Evolutionary conservation across 2,113 vertebrate species (phyloP).

Genomic region (Lynx canadensis): DNA sequence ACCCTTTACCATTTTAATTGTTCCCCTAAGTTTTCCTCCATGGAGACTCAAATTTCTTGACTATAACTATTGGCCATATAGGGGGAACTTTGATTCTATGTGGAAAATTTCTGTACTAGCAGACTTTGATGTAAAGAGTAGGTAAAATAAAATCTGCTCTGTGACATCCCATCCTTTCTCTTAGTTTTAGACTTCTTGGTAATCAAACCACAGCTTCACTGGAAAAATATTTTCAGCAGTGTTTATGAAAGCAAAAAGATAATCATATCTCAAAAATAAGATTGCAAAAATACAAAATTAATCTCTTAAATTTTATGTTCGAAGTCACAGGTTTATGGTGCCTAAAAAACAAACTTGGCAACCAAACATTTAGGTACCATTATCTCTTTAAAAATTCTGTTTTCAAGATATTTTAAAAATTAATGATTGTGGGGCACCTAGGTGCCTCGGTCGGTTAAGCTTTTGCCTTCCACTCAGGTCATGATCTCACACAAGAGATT

Average conservation of each 20-base stretch:
- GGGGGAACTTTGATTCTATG: neutral
- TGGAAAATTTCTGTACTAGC: neutral
- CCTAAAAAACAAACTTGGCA: conserved; percentile 21
- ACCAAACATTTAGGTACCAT: neutral
- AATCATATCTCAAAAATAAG: conserved; percentile 17
- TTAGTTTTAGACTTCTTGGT: neutral
- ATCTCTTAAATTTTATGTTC: conserved; percentile 5
- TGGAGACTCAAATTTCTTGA: neutral
- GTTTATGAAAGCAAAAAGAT: conserved; percentile 1
- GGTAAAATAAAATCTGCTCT: neutral
- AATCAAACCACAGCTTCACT: neutral
- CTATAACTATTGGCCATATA: neutral
- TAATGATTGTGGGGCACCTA: no score
- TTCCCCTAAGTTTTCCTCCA: neutral
- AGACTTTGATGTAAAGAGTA: neutral
- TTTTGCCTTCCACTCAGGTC: no score
- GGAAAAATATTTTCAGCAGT: conserved; percentile 17
- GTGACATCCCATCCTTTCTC: neutral
- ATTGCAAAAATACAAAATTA: neutral
- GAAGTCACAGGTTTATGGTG: neutral
- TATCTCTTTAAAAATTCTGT: neutral
- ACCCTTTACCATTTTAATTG: neutral
- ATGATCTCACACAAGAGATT: no score
- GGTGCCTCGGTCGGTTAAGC: no score
- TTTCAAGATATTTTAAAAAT: neutral